Evolutionary conservation across 2,113 vertebrate genomes (phyloP).

Genomic region (Apodemus sylvaticus): DNA sequence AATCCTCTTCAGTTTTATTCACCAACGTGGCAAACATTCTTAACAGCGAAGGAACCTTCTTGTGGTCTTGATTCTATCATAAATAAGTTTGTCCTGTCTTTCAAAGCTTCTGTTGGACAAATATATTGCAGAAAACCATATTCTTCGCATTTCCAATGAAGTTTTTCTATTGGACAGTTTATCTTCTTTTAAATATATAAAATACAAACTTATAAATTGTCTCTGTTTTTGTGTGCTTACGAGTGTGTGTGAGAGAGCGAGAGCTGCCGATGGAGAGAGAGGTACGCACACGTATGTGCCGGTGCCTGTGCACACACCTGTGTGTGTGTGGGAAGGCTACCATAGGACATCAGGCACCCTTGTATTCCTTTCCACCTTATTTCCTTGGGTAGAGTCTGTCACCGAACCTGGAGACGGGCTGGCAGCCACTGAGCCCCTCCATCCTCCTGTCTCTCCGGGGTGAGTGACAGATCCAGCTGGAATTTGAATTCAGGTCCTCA

Average conservation of each 20-base stretch:
- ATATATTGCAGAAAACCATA: conserved; percentile 38
- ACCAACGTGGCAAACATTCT: neutral
- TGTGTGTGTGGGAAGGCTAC: neutral
- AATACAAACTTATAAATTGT: neutral
- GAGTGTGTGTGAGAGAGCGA: neutral
- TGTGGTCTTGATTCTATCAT: neutral
- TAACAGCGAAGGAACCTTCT: neutral
- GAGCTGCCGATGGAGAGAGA: neutral
- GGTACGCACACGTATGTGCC: neutral
- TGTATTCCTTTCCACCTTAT: neutral
- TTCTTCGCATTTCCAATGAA: neutral
- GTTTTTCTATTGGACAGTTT: conserved; percentile 22
- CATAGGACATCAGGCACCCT: neutral
- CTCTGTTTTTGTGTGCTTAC: neutral
- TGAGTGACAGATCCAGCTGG: neutral
- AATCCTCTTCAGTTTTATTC: neutral
- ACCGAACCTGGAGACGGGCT: neutral
- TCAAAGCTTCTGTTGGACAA: neutral
- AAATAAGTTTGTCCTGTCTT: neutral
- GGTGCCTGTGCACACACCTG: neutral
- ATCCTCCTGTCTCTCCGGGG: neutral
- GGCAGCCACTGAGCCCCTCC: no score
- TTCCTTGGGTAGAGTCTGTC: neutral
- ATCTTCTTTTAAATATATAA: neutral
- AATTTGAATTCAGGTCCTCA: neutral